These are phyloP conservation scores for Caenorhabditis remanei DNA, from an alignment of 1,140 invertebrate species.

Conservation along the genomic window DNA sequence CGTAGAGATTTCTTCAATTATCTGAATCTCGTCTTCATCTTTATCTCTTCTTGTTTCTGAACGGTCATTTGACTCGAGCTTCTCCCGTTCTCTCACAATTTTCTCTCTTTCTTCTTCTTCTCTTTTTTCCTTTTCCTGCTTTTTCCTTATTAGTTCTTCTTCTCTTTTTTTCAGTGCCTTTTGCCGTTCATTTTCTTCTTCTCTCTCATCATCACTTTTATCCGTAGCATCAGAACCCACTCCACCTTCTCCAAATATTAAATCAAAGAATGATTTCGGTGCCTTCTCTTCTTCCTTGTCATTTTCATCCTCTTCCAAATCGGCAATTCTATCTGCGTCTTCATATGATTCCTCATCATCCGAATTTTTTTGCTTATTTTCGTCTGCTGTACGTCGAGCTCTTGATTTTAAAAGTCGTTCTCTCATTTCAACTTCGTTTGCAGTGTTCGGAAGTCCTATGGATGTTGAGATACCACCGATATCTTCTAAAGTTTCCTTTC, in stretches of 20 bases:
- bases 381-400: background rate
- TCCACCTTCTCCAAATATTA: slow-evolving; percentile 1
- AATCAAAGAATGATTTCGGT: slow-evolving; percentile 46
- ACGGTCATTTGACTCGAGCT: background rate
- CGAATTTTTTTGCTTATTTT: background rate
- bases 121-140: background rate
- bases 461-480: slow-evolving; percentile 47
- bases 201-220: slow-evolving; percentile 16
- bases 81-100: background rate
- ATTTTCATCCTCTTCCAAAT: background rate
- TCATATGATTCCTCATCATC: slow-evolving; percentile 4
- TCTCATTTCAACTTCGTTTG: slow-evolving; percentile 61
- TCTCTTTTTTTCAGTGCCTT: background rate
- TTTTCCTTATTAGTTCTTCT: background rate
- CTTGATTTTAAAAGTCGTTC: slow-evolving; percentile 10
- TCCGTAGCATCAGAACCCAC: background rate
- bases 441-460: slow-evolving; percentile 65
- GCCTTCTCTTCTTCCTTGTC: background rate
- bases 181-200: background rate
- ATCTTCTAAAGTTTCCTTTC: slow-evolving; percentile 34
- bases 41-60: background rate
- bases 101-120: background rate
- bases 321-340: background rate
- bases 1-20: slow-evolving; percentile 7
- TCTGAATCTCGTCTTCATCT: slow-evolving; percentile 29